Evolutionary conservation across 2,113 vertebrate genomes (phyloP).

Genomic region (Notechis scutatus): DNA sequence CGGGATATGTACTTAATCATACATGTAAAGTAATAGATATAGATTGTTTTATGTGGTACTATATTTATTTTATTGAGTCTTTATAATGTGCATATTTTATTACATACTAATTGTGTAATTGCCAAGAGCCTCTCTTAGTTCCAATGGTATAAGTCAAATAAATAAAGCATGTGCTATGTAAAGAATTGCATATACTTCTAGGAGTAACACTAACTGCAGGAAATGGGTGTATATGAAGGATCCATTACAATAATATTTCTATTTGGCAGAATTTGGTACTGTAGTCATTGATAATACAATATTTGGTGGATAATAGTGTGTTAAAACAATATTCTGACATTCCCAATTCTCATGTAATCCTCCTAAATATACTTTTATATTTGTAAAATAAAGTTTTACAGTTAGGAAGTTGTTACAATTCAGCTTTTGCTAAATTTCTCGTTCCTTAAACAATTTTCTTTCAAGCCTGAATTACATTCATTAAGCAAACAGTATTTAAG

Average conservation of each 20-base stretch:
- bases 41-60: background rate
- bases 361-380: background rate
- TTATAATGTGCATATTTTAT: background rate
- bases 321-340: background rate
- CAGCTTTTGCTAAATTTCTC: background rate
- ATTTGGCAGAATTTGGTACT: background rate
- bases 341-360: background rate
- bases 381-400: background rate
- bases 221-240: background rate
- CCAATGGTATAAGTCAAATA: background rate
- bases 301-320: background rate
- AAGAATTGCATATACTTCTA: background rate
- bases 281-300: background rate
- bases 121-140: background rate
- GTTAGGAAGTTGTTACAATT: background rate
- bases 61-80: background rate
- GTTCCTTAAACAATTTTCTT: background rate
- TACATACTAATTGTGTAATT: background rate
- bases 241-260: background rate
- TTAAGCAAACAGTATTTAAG: background rate
- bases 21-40: background rate
- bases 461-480: rapidly evolving
- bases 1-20: background rate
- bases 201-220: background rate
- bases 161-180: background rate